Conservation (phyloP, 2,888 invertebrate species). For the Tanytarsus gracilentus region DNA sequence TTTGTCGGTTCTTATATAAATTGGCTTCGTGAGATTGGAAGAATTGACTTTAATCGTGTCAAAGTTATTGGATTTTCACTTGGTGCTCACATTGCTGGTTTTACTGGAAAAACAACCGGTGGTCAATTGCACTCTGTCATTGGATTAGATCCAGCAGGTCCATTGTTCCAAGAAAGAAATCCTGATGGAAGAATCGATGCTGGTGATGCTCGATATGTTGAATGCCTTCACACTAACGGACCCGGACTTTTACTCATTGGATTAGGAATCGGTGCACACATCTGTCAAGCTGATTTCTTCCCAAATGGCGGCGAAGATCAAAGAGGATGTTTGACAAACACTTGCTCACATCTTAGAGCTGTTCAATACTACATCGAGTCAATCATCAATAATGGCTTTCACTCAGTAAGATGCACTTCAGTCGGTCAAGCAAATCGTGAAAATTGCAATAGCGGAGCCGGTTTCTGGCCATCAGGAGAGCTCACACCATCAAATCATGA, state of each 20-base stretch:
- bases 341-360: constrained; percentile 29
- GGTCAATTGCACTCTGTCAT: constrained; percentile 48
- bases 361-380: constrained; percentile 36
- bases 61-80: constrained; percentile 42
- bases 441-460: neutral
- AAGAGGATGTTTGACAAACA: constrained; percentile 38
- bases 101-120: constrained; percentile 48
- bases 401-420: constrained; percentile 47
- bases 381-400: constrained; percentile 44
- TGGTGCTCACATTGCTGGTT: constrained; percentile 48
- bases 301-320: constrained; percentile 41
- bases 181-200: constrained; percentile 34
- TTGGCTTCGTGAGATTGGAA: constrained; percentile 33
- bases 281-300: constrained; percentile 42
- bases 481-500: neutral
- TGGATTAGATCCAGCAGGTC: constrained; percentile 36
- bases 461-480: neutral
- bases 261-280: constrained; percentile 36
- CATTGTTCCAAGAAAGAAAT: constrained; percentile 32
- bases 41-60: constrained; percentile 34
- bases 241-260: constrained; percentile 33
- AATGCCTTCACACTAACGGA: constrained; percentile 39
- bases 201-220: constrained; percentile 39
- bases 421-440: constrained; percentile 38
- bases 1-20: constrained; percentile 36